Evolutionary conservation across 1,140 invertebrate genomes (phyloP).

Genomic region (Drosophila biarmipes): DNA sequence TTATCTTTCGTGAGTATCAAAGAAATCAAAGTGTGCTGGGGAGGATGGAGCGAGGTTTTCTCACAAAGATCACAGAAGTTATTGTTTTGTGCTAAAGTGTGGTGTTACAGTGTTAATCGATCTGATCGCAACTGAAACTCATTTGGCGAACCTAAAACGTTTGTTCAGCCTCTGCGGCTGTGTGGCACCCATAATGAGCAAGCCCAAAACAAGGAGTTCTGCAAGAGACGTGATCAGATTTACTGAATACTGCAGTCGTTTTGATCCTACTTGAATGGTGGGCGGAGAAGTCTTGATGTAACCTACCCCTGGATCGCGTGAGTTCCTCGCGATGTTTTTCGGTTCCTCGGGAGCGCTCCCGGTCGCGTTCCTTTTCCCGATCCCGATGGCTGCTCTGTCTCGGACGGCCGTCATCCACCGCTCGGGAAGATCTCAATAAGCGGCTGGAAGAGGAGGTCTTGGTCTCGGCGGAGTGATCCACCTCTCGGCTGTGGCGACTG

Average conservation of each 20-base stretch:
- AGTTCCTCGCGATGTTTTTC: slow-evolving; percentile 69
- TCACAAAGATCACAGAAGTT: slow-evolving; percentile 4
- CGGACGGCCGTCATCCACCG: slow-evolving; percentile 53
- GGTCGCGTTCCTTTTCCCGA: slow-evolving; percentile 44
- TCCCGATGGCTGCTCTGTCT: slow-evolving; percentile 58
- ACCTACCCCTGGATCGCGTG: slow-evolving; percentile 71
- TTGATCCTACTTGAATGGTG: no score
- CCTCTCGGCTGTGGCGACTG: slow-evolving; percentile 51
- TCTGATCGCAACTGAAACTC: slow-evolving; percentile 18
- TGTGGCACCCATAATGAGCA: slow-evolving; percentile 81
- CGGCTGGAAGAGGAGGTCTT: slow-evolving; percentile 56
- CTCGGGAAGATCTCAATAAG: slow-evolving; percentile 60
- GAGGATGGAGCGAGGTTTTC: neutral
- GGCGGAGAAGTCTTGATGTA: neutral
- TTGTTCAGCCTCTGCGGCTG: slow-evolving; percentile 72
- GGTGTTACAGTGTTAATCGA: slow-evolving; percentile 39
- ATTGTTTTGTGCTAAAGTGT: slow-evolving; percentile 4
- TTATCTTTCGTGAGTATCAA: neutral
- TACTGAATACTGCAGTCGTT: slow-evolving; percentile 14
- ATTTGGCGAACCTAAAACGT: slow-evolving; percentile 71
- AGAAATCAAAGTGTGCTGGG: neutral
- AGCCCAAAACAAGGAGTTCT: slow-evolving; percentile 77
- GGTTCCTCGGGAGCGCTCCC: slow-evolving; percentile 51
- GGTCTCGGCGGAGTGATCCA: slow-evolving; percentile 35
- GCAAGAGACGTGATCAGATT: slow-evolving; percentile 46